Percentiles rank a stretch among this genome's conserved stretches.
These are phyloP conservation scores for Pseudobourletiella spinata DNA, from an alignment of 1,140 invertebrate species.

Conservation along the genomic window DNA sequence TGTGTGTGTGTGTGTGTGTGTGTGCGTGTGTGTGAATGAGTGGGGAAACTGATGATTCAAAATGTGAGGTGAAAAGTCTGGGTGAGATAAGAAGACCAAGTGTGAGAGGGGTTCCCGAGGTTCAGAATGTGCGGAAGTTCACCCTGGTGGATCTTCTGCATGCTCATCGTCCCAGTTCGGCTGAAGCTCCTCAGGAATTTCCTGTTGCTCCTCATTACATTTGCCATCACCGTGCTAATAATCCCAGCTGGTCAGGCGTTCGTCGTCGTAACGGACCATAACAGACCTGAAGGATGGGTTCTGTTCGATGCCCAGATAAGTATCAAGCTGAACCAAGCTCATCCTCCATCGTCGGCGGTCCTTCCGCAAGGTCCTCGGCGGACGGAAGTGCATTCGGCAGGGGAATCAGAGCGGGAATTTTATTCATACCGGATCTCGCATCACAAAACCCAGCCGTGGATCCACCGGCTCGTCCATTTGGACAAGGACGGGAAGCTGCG, in stretches of 20 bases:
- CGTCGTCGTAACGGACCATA: slow-evolving; percentile 27
- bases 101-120: too few species aligned
- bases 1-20: too few species aligned
- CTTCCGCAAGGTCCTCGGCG: neutral
- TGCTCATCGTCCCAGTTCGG: neutral
- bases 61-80: too few species aligned
- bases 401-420: neutral
- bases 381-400: neutral
- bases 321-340: slow-evolving; percentile 1
- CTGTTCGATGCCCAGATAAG: slow-evolving; percentile 31
- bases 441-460: slow-evolving; percentile 34
- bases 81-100: too few species aligned
- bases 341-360: neutral
- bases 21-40: too few species aligned
- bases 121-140: slow-evolving; percentile 6
- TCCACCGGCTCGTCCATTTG: slow-evolving; percentile 30
- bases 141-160: neutral
- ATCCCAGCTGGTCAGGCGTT: slow-evolving; percentile 10
- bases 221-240: neutral
- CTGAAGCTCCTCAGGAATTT: neutral
- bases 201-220: neutral
- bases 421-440: slow-evolving; percentile 32
- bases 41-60: too few species aligned
- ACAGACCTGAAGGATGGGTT: slow-evolving; percentile 25
- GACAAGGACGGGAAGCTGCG: slow-evolving; percentile 28